phyloP scores from a whole-genome alignment of 2,113 vertebrate species.

The Hystrix cristata region DNA sequence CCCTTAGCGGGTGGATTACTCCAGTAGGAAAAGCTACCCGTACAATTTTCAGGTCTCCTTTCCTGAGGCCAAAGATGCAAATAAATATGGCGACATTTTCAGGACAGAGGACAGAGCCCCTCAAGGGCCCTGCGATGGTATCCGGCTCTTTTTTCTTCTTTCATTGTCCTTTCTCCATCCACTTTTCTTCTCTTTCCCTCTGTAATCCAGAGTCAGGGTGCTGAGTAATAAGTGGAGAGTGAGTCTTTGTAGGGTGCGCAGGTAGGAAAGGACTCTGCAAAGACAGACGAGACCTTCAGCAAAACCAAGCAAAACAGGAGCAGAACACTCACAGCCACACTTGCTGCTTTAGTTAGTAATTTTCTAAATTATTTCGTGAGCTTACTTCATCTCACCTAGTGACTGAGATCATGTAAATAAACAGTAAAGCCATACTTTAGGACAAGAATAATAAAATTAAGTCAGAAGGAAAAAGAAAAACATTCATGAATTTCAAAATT shows the following conservation, averaged over 20 bases:
- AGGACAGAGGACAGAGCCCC: background rate
- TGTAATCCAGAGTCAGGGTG: conserved; percentile 22
- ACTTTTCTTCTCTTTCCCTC: background rate
- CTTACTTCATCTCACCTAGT: background rate
- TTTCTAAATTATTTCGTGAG: conserved; percentile 21
- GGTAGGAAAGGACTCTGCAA: conserved; percentile 58
- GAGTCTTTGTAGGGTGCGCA: conserved; percentile 6
- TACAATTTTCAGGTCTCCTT: background rate
- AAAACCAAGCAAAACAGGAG: background rate
- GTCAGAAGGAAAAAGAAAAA: background rate
- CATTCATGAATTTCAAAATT: conserved; percentile 66
- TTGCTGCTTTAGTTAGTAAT: conserved; percentile 44
- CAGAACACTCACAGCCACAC: conserved; percentile 1
- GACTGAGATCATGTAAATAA: background rate
- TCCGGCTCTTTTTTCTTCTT: background rate
- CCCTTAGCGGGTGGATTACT: background rate
- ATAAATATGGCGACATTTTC: conserved; percentile 37
- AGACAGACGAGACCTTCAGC: conserved; percentile 59
- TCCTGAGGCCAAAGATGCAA: background rate
- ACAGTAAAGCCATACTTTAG: background rate
- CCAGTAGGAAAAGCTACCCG: background rate
- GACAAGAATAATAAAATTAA: conserved; percentile 18
- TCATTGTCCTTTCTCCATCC: conserved; percentile 35
- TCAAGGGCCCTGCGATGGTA: background rate
- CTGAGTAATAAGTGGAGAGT: conserved; percentile 52